Evolutionary conservation across 2,113 vertebrate genomes (phyloP).

Genomic region (Colossoma macropomum): DNA sequence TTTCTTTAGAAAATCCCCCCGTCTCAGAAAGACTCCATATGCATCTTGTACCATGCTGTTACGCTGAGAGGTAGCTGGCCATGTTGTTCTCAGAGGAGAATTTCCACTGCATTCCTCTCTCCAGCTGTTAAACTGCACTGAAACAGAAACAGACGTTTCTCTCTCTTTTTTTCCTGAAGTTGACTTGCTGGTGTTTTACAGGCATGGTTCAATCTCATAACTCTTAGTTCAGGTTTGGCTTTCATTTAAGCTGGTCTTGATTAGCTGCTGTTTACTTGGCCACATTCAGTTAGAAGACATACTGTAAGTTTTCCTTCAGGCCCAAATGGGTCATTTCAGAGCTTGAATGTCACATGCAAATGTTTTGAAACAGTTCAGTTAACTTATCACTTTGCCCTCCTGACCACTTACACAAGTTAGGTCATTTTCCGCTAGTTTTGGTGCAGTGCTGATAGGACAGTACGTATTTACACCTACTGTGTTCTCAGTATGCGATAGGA

Average conservation of each 20-base stretch:
- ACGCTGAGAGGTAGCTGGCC: conserved; percentile 31
- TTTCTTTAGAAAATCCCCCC: background rate
- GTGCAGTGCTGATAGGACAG: background rate
- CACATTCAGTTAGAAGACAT: background rate
- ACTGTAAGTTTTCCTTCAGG: background rate
- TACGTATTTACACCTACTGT: background rate
- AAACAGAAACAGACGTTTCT: conserved; percentile 49
- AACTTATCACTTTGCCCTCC: background rate
- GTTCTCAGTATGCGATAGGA: background rate
- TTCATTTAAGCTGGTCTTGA: background rate
- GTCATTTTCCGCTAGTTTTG: background rate
- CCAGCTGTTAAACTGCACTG: conserved; percentile 61
- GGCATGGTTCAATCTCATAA: conserved; percentile 40
- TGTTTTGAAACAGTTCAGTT: background rate
- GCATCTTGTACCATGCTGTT: conserved; percentile 7
- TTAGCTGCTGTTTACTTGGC: background rate
- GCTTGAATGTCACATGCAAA: background rate
- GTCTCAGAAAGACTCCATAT: background rate
- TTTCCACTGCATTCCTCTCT: conserved; percentile 58
- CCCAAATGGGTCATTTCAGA: background rate
- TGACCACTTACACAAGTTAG: background rate
- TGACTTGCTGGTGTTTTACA: conserved; percentile 56
- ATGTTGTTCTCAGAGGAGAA: conserved; percentile 17
- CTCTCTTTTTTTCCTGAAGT: conserved; percentile 14
- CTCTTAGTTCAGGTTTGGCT: background rate